Base-by-base conservation (phyloP, 2,113 vertebrate species). In the Noctilio leporinus region DNA sequence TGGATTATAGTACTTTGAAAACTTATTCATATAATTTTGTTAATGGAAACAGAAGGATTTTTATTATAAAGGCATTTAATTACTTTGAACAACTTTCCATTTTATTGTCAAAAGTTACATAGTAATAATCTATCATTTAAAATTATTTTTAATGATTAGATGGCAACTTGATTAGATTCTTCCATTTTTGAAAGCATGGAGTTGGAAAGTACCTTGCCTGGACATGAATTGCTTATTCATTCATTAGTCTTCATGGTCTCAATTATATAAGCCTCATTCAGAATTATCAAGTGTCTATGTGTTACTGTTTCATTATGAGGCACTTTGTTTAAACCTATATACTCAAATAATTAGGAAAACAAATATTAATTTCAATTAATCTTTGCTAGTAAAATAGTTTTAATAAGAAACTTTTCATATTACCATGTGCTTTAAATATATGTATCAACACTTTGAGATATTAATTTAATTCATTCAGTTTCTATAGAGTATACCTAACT, bases 391-490 rank as follows among this genome's bases (percentile, higher is more conserved):
- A 33, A 10, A 57, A 16, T 59, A 53, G 65, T 93, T 94, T 83
- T 90, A 3, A 59, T 57, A 62, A 90, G 82, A 30, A 62, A 17
- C 10, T 62, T 88, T 62, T 57, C 49, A 57, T 76, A 28, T 43
- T 80, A 43, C 59, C 16, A 45, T 30, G 2, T 84, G 40, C 10
- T 47, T 94, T 81, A 38, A 80, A 92, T 75, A 84, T 82, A 47
- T 67, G 40, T 88, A 51, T 70, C 8, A 94, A 78, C 90, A 87
- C 20, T 40, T 94, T 78, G 28, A 33, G 3, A 11, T 87, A 4
- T 93, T 55, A 51, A 53, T 96, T 96, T 91, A 80, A 33, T 70
- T 89, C 22, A 51, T 73, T 81, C 76, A 83, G 1, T 65, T 89
- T 89, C 47, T 43, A 38, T 43, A 82, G 30, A 89, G 45, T 92